Conservation (phyloP, 2,113 vertebrate genomes). For the Ploceus nigricollis region DNA sequence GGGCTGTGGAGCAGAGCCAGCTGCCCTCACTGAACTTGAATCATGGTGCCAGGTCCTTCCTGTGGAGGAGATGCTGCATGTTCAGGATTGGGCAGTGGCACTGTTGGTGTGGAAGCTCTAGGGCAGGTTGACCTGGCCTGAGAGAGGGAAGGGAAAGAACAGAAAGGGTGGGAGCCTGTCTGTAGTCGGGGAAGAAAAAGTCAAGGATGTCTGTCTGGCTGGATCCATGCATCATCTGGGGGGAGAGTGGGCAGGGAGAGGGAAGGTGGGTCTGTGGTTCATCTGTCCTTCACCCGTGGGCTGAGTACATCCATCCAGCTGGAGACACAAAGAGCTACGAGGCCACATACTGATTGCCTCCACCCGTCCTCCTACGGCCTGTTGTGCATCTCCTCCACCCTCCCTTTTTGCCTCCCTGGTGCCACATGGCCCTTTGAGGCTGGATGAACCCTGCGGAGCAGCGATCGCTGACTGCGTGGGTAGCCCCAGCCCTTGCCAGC, state of each 20-base stretch:
- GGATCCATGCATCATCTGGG: background rate
- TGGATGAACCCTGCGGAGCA: background rate
- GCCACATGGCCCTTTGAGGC: background rate
- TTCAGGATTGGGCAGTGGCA: background rate
- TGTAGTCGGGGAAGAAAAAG: constrained; percentile 2
- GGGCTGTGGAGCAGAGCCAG: background rate
- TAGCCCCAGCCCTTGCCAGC: background rate
- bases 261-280: background rate
- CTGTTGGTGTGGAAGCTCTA: background rate
- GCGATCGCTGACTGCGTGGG: rapidly evolving
- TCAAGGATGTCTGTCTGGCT: background rate
- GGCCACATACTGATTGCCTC: background rate
- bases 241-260: background rate
- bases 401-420: background rate
- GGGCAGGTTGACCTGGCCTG: background rate
- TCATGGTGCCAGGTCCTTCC: background rate
- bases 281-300: background rate
- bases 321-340: background rate
- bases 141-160: background rate
- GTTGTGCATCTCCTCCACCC: background rate
- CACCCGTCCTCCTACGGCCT: rapidly evolving
- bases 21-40: background rate
- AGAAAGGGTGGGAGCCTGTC: background rate
- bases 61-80: background rate
- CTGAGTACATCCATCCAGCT: background rate